Evolutionary conservation across 2,888 invertebrate species (phyloP), one percentile per base, ranked within the genome.

Genomic region (Neoascia interrupta): DNA sequence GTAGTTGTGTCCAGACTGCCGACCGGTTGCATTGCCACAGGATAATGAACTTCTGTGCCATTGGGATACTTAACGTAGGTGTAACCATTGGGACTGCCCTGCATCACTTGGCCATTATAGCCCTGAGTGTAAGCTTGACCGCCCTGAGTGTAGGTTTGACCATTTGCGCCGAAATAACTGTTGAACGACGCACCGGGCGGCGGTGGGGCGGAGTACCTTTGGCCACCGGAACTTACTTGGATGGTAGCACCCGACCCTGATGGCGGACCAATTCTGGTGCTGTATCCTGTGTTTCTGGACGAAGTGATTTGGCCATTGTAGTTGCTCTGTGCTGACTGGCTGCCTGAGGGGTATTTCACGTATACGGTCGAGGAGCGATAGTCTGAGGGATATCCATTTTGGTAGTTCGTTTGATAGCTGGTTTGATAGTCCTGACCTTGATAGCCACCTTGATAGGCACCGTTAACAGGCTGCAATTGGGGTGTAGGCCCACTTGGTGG

Each of bases 41-140:
- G 13, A 21, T 68, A 68, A 31, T 68, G 66, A 3, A 68, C 16
- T 1, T 47, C 23, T 1, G 66, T 68, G 5, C 56, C 66, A 16
- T 68, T 56, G 3, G 66, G 66, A 21, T 47, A 68, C 4, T 68
- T 45, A 3, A 68, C 56, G 36, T 21, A 47, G 1, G 66, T 68
- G 47, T 56, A 68, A 11, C 66, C 66, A 15, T 2, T 68, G 0
- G 54, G 21, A 8, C 53, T 34, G 5, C 28, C 43, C 5, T 41
- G 21, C 6, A 31, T 11, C 8, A 15, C n/a, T 23, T 21, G 37
- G 8, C 23, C 53, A 26, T 45, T 45, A 8, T 5, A 11, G n/a
- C n/a, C n/a, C n/a, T n/a, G n/a, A n/a, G n/a, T 34, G 37, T 13
- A 51, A 1, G 16, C 2, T 3, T 37, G 11, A 1, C 18, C 39